phyloP scores from a whole-genome alignment of 1,140 invertebrate species.

The Drosophila sturtevanti region DNA sequence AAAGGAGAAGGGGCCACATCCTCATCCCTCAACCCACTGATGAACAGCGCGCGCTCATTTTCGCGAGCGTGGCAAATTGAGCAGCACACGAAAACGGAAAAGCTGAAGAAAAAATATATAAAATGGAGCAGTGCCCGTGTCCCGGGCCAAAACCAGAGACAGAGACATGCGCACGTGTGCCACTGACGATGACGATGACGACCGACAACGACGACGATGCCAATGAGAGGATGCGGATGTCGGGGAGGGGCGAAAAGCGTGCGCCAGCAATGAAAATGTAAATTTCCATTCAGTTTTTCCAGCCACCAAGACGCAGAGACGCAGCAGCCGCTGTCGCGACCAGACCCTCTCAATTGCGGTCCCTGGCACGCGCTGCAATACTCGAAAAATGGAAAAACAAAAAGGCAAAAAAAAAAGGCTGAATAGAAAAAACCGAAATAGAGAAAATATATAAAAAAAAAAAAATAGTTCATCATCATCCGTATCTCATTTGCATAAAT shows the following conservation, averaged over 20 bases:
- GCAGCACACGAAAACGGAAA: not conserved
- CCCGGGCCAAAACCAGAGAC: slow-evolving; percentile 36
- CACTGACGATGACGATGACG: not conserved
- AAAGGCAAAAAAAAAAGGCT: not conserved
- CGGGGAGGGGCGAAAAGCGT: slow-evolving; percentile 18
- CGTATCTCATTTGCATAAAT: slow-evolving; percentile 73
- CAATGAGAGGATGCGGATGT: no score
- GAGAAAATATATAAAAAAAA: not conserved
- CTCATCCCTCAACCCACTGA: slow-evolving; percentile 16
- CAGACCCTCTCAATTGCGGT: slow-evolving; percentile 44
- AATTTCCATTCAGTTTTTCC: slow-evolving; percentile 69
- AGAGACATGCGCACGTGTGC: slow-evolving; percentile 74
- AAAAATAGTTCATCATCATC: slow-evolving; percentile 9
- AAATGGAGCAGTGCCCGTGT: slow-evolving; percentile 50
- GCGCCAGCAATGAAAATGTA: slow-evolving; percentile 46
- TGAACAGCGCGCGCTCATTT: slow-evolving; percentile 64
- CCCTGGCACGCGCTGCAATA: slow-evolving; percentile 56
- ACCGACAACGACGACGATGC: no score
- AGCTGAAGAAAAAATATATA: slow-evolving; percentile 31
- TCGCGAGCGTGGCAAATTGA: slow-evolving; percentile 77
- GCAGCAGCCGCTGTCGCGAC: slow-evolving; percentile 54
- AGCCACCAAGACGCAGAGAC: slow-evolving; percentile 48
- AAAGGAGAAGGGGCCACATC: slow-evolving; percentile 20
- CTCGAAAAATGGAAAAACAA: not conserved
- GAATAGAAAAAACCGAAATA: slow-evolving; percentile 6